Evolutionary conservation across 2,113 vertebrate species (phyloP).

Genomic region (Diadophis punctatus): DNA sequence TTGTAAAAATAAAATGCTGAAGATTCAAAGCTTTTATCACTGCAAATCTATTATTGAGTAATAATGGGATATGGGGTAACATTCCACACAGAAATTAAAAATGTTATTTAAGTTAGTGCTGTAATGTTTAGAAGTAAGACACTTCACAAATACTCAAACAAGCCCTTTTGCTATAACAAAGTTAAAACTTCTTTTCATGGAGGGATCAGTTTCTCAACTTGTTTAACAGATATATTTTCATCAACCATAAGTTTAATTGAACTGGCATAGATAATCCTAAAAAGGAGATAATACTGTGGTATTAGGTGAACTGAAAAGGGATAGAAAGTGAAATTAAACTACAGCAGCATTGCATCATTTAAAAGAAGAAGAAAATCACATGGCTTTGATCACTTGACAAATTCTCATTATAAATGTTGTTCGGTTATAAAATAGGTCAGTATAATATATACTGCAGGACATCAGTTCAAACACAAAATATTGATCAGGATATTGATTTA

Average conservation of each 20-base stretch:
- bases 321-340: background rate
- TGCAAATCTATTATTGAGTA: slow-evolving; percentile 48
- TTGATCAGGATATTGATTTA: background rate
- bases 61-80: slow-evolving; percentile 35
- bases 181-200: slow-evolving; percentile 42
- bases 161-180: slow-evolving; percentile 49
- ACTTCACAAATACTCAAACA: slow-evolving; percentile 57
- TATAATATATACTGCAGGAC: background rate
- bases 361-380: background rate
- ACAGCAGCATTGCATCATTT: background rate
- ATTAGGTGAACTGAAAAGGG: background rate
- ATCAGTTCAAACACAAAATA: background rate
- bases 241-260: background rate
- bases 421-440: background rate
- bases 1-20: slow-evolving; percentile 41
- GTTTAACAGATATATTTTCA: slow-evolving; percentile 32
- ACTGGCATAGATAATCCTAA: background rate
- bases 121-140: slow-evolving; percentile 43
- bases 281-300: background rate
- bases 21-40: slow-evolving; percentile 34
- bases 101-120: slow-evolving; percentile 52
- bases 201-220: slow-evolving; percentile 37
- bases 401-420: background rate
- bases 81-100: slow-evolving; percentile 49
- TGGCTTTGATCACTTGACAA: background rate